A percentile compares a stretch with the other conserved stretches of the same genome.
These are phyloP conservation scores for Chloroceryle amazona DNA, from an alignment of 2,797 vertebrate species.

Conservation along the genomic window DNA sequence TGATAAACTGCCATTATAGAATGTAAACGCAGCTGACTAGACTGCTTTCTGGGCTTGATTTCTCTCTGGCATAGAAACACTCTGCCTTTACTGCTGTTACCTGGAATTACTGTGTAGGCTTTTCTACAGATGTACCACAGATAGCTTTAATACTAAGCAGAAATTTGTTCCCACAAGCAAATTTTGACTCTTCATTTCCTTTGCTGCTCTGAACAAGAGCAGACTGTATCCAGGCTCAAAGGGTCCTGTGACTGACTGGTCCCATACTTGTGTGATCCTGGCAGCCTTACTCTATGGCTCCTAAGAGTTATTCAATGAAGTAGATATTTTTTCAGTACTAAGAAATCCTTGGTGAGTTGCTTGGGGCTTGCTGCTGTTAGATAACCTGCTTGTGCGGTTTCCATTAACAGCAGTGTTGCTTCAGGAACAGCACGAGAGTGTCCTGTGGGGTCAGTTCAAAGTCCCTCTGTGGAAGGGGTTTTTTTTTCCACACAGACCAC, in stretches of 20 bases:
- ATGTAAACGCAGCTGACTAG: not conserved
- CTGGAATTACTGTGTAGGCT: constrained; percentile 71
- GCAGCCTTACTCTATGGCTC: not conserved
- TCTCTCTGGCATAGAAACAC: not conserved
- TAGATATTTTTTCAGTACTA: not conserved
- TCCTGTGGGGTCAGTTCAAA: not conserved
- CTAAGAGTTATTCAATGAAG: not conserved
- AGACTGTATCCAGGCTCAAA: not conserved
- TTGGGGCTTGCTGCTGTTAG: not conserved
- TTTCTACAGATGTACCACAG: constrained; percentile 59
- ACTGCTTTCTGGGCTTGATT: constrained; percentile 35
- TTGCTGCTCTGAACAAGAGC: constrained; percentile 2
- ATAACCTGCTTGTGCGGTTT: not conserved
- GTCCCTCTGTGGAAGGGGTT: not conserved
- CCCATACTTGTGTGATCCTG: not conserved
- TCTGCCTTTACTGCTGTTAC: constrained; percentile 23
- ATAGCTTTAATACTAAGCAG: constrained; percentile 49
- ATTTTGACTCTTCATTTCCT: constrained; percentile 54
- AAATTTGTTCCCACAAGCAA: constrained; percentile 44
- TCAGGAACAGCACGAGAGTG: not conserved
- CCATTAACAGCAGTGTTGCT: accelerated
- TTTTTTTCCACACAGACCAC: not conserved
- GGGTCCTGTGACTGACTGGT: not conserved
- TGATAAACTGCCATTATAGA: not conserved
- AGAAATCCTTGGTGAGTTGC: not conserved